phyloP scores from a whole-genome alignment of 2,797 vertebrate species.

The Ibycter americanus region DNA sequence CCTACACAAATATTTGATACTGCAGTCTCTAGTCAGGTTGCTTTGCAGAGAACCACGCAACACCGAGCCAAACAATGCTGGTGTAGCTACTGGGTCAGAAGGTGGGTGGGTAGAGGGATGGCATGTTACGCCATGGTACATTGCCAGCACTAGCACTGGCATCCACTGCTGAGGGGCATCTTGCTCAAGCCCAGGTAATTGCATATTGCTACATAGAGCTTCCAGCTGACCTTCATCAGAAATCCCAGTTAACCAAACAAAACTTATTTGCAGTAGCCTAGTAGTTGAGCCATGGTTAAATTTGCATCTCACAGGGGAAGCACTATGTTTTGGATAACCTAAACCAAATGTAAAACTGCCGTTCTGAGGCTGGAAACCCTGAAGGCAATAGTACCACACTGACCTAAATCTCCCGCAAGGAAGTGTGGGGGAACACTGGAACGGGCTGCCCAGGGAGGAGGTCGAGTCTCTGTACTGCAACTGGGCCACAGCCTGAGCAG shows the following conservation, averaged over 20 bases:
- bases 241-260: neutral
- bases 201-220: neutral
- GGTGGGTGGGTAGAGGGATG: no score
- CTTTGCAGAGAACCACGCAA: neutral
- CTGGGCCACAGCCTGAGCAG: neutral
- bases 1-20: neutral
- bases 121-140: neutral
- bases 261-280: neutral
- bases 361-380: neutral
- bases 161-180: neutral
- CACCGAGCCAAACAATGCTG: rapidly evolving
- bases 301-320: neutral
- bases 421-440: neutral
- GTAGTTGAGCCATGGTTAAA: neutral
- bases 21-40: rapidly evolving
- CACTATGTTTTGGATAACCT: neutral
- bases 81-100: neutral
- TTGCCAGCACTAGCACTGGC: neutral
- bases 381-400: neutral
- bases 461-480: neutral
- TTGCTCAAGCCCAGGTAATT: neutral
- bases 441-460: neutral
- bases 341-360: neutral
- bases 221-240: neutral
- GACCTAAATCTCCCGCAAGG: neutral